Conservation (phyloP, 2,113 vertebrate species). For the Corvus hawaiiensis region DNA sequence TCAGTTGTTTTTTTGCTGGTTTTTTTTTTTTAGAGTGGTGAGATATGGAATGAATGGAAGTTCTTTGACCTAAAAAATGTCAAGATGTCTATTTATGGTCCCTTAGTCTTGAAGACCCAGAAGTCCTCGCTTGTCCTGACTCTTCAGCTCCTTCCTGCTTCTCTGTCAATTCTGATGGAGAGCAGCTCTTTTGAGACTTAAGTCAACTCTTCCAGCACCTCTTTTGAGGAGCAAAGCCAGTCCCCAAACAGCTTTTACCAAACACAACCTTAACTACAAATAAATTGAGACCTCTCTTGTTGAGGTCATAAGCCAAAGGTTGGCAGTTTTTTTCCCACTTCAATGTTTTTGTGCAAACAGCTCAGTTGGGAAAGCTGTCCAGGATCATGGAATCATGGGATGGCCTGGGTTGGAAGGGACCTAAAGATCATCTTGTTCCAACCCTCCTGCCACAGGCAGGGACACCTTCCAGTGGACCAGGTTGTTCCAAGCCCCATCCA, state of each 20-base stretch:
- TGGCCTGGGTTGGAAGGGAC: neutral
- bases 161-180: neutral
- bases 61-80: neutral
- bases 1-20: neutral
- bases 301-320: neutral
- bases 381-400: neutral
- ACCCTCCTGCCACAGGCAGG: neutral
- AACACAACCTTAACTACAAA: neutral
- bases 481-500: neutral
- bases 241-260: neutral
- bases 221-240: neutral
- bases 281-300: neutral
- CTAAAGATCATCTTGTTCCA: neutral
- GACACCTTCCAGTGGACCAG: fast-evolving
- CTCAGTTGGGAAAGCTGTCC: neutral
- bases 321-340: neutral
- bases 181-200: neutral
- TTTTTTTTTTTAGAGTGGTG: neutral
- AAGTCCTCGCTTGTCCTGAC: neutral
- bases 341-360: neutral
- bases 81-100: neutral
- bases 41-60: neutral
- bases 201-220: neutral
- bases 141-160: neutral
- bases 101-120: neutral